Evolutionary conservation across 2,888 invertebrate genomes (phyloP), one percentile per base, ranked within the genome.

Genomic region (Caenorhabditis imperialis): DNA sequence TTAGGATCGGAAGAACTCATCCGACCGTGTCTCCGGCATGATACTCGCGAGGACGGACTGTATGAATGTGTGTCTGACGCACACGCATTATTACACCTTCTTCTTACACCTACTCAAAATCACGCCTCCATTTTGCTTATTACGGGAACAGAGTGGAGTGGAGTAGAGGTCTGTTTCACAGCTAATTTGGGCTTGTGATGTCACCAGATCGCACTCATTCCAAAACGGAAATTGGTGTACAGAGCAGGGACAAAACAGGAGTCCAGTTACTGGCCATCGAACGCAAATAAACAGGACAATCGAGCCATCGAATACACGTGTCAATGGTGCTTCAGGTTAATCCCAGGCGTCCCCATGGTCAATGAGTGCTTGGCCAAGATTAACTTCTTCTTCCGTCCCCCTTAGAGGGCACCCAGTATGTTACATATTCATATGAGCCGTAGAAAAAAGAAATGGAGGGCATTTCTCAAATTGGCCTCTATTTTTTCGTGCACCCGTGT

Each of bases 1-100:
- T 67, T 67, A 67, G 57, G 57, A 67, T 67, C 57, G 67, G 67
- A 67, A 67, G 67, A 67, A 67, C 67, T 67, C 67, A 67, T 67
- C 57, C 67, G 67, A 57, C 55, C 67, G 67, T 67, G 67, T 67
- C 57, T 23, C 44, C 57, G 45, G 35, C 47, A 67, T 67, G 67
- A 67, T 67, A 67, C 67, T 57, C 57, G 51, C 67, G 67, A 67
- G 67, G 67, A 57, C 67, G 67, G 51, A 57, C 57, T 51, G 65
- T 50, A 38, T 48, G 50, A 38, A 22, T 35, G 14, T 45, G 57
- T 23, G 45, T 44, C 35, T 35, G 25, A 30, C 33, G 55, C 42
- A 20, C 42, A 51, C 35, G 51, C 65, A 65, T 65, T 55, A 65
- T 65, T 55, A 55, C 55, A 63, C 54, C 62, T 45, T 33, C 47